These are phyloP conservation scores for Danionella dracula DNA, from an alignment of 2,797 vertebrate species.

Conservation along the genomic window DNA sequence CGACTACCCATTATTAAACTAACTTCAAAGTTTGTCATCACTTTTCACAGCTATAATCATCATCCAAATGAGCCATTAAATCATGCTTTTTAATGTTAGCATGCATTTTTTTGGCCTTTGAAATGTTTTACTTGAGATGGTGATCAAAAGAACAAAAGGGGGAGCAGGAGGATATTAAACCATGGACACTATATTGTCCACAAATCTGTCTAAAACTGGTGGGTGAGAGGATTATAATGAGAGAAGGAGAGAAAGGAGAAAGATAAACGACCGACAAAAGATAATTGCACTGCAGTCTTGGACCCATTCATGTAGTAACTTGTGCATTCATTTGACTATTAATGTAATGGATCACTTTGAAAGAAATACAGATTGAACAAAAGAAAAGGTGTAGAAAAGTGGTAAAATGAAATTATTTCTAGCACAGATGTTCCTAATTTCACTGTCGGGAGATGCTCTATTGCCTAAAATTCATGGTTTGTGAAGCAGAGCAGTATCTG, in stretches of 20 bases:
- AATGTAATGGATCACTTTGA: slow-evolving; percentile 50
- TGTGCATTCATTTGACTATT: slow-evolving; percentile 49
- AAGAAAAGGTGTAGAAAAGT: not conserved
- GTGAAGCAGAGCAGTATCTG: not conserved
- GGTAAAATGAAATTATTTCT: not conserved
- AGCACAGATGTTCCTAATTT: not conserved
- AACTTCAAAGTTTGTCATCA: too few relatives aligned
- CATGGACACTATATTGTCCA: not conserved
- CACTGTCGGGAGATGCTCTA: too few relatives aligned
- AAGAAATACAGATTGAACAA: slow-evolving; percentile 52
- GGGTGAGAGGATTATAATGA: not conserved
- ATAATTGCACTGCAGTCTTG: slow-evolving; percentile 56
- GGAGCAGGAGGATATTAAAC: not conserved
- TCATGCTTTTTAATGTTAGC: not conserved
- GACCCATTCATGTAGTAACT: slow-evolving; percentile 29
- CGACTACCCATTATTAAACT: too few relatives aligned
- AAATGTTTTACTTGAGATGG: not conserved
- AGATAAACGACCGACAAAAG: slow-evolving; percentile 60
- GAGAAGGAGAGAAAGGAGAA: slow-evolving; percentile 17
- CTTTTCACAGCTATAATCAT: not conserved
- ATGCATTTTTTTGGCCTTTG: not conserved
- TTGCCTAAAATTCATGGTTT: too few relatives aligned
- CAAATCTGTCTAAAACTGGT: slow-evolving; percentile 3
- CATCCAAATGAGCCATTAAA: not conserved
- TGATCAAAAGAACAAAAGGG: not conserved